Percentiles rank a stretch among this genome's conserved stretches.
phyloP scores from a whole-genome alignment of 2,113 vertebrate genomes.

The Polypterus senegalus region DNA sequence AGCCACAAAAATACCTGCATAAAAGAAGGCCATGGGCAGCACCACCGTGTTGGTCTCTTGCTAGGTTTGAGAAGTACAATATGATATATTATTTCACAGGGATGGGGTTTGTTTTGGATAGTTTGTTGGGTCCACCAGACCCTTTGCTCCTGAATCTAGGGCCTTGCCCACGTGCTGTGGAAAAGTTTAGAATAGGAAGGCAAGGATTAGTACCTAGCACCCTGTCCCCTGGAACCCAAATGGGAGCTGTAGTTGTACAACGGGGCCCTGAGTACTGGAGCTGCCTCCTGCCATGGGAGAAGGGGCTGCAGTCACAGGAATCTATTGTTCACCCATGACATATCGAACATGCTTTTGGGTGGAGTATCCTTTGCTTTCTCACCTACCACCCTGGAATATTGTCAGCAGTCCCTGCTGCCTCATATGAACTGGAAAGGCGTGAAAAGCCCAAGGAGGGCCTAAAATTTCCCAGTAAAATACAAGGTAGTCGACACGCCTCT shows the following conservation, averaged over 20 bases:
- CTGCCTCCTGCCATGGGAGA: background rate
- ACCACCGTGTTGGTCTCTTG: no score
- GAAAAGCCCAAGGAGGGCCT: constrained; percentile 5
- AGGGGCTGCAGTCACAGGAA: background rate
- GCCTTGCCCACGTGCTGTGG: background rate
- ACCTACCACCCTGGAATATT: background rate
- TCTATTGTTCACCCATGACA: background rate
- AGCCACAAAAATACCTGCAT: no score
- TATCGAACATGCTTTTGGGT: background rate
- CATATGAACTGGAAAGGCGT: background rate
- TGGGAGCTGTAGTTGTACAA: background rate
- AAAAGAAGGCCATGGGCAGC: no score
- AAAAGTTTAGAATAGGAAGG: background rate
- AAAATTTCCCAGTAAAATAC: no score
- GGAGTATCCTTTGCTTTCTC: background rate
- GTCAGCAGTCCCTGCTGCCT: constrained; percentile 4
- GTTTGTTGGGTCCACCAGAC: background rate
- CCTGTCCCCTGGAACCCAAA: background rate
- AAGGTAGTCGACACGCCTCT: no score
- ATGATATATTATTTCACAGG: no score
- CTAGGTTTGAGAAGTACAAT: no score
- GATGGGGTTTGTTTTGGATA: no score
- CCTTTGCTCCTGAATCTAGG: constrained; percentile 1
- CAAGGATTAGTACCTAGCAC: constrained; percentile 1
- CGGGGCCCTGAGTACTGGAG: background rate